A percentile compares a stretch with the other conserved stretches of the same genome.
Evolutionary conservation across 2,113 vertebrate species (phyloP).

Genomic region (Vidua macroura): DNA sequence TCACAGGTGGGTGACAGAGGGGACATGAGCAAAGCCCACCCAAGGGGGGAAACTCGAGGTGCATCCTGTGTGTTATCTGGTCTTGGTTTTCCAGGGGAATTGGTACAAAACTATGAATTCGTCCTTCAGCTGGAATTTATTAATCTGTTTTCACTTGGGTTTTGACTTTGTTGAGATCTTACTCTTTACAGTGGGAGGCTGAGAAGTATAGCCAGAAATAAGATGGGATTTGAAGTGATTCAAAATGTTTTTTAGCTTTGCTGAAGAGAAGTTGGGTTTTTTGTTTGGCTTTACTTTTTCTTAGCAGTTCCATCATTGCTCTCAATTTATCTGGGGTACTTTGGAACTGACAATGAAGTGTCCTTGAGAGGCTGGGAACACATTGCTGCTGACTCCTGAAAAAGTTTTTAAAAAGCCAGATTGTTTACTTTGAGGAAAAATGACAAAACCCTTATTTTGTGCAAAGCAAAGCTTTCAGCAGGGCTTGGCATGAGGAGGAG

Average conservation of each 20-base stretch:
- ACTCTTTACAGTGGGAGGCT: not conserved
- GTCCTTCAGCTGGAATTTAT: not conserved
- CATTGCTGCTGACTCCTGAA: not conserved
- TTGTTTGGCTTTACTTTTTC: not conserved
- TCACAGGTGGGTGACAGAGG: not conserved
- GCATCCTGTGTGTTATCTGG: accelerated
- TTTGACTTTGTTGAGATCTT: not conserved
- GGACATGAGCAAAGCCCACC: not conserved
- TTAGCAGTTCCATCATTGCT: not conserved
- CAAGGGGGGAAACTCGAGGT: not conserved
- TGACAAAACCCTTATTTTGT: not conserved
- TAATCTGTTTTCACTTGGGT: accelerated
- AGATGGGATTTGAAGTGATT: not conserved
- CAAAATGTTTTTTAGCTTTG: not conserved
- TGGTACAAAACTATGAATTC: not conserved
- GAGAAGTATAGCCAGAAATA: not conserved
- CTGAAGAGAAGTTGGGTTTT: not conserved
- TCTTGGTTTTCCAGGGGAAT: not conserved
- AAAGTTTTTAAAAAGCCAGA: not conserved
- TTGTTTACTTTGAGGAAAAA: not conserved
- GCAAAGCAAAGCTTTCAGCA: not conserved
- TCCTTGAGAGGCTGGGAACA: not conserved
- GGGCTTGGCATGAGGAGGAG: not conserved
- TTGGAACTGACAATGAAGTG: not conserved
- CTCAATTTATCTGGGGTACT: not conserved